Evolutionary conservation across 53 echinoderm and acorn worm genomes (phyloP), one percentile per base, ranked within the genome.

Genomic region (Pentamera pediparva): DNA sequence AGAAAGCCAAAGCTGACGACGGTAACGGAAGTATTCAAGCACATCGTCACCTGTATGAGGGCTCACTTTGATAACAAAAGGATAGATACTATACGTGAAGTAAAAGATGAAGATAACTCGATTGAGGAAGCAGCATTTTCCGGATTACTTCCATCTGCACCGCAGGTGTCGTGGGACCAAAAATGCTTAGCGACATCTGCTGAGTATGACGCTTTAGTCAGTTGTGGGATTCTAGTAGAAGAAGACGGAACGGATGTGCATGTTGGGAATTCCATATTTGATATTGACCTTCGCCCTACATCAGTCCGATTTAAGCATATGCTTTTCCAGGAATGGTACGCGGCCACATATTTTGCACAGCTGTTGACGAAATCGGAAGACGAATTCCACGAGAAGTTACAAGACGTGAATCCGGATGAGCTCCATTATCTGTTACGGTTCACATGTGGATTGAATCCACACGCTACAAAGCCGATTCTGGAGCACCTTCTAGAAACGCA

Each of bases 31-130:
- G 56, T 55, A 9, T 55, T 55, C 22, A 55, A 55, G 22, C 56
- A 55, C 22, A 55, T 55, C 56, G 21, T 55, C 21, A 55, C 56
- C 22, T 55, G 56, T 55, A 55, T 55, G 56, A 55, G 56, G 21
- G 11, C 56, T 20, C 56, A 55, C 56, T 20, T 18, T 20, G 56
- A 55, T 6, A 55, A 55, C 21, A 55, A 55, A 20, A 20, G 21
- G 17, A 13, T 55, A 20, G 56, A 20, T 22, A 55, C 11, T 9
- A 13, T 55, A 13, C 11, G 6, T 6, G 6, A 20, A 20, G 11
- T 55, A 6, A 6, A 55, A 55, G 6, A 10, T 9, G 12, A 55
- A 20, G 56, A 20, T 15, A 20, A 20, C 12, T 20, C 22, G 22
- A 55, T 55, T 55, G 56, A 55, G 6, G 56, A 55, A 20, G 13